Conservation (phyloP, 2,797 vertebrate species). For the Eulemur albifrons region DNA sequence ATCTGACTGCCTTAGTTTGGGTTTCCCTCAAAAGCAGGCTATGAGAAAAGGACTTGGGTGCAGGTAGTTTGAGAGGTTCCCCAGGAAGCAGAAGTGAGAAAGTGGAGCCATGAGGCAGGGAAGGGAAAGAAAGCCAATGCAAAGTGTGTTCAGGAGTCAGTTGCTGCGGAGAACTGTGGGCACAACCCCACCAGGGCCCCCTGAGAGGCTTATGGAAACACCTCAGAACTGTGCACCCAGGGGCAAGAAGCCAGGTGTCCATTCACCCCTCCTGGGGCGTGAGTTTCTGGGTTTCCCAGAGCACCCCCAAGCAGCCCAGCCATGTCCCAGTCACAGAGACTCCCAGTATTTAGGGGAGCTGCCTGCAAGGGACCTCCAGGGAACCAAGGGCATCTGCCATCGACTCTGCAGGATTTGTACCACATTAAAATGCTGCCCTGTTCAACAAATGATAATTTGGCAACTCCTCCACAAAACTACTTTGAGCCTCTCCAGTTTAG, state of each 20-base stretch:
- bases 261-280: not conserved
- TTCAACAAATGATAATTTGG: not conserved
- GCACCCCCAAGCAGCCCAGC: not conserved
- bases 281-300: not conserved
- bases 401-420: not conserved
- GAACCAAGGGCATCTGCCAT: not conserved
- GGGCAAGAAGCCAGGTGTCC: not conserved
- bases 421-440: not conserved
- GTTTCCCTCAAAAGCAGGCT: not conserved
- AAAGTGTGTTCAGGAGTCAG: not conserved
- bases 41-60: not conserved
- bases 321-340: not conserved
- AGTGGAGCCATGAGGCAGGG: not conserved
- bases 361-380: not conserved
- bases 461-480: not conserved
- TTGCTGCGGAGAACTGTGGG: not conserved
- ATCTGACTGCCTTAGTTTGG: not conserved
- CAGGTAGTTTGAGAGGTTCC: not conserved
- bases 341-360: not conserved
- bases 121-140: not conserved
- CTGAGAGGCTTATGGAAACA: not conserved
- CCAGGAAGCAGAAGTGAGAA: not conserved
- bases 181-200: accelerated
- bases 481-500: not conserved
- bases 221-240: not conserved